Percentiles rank a stretch among this genome's conserved stretches.
Evolutionary conservation across 2,888 invertebrate species (phyloP).

Genomic region (Choreutis nemorana): DNA sequence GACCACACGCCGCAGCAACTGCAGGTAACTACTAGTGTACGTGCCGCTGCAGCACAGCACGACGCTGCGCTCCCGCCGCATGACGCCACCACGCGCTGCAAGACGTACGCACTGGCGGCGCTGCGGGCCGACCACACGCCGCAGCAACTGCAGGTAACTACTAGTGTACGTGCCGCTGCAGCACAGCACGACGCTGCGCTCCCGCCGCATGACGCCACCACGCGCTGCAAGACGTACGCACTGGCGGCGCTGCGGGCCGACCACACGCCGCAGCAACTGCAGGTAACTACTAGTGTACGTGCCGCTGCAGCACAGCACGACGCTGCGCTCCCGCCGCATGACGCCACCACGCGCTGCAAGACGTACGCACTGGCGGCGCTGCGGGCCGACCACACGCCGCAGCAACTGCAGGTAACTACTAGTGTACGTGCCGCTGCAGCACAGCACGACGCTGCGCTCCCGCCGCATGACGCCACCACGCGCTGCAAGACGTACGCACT

Average conservation of each 20-base stretch:
- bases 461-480: conserved; percentile 28
- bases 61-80: no score
- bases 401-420: conserved; percentile 46
- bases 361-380: conserved; percentile 47
- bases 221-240: conserved; percentile 46
- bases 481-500: conserved; percentile 49
- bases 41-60: no score
- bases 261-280: conserved; percentile 39
- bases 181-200: no score
- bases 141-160: conserved; percentile 43
- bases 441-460: no score
- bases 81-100: conserved; percentile 37
- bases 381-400: conserved; percentile 37
- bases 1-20: conserved; percentile 43
- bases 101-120: conserved; percentile 48
- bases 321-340: conserved; percentile 18
- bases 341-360: conserved; percentile 40
- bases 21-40: no score
- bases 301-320: no score
- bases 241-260: conserved; percentile 42
- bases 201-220: conserved; percentile 27
- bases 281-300: no score
- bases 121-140: conserved; percentile 40
- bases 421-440: no score
- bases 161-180: no score